These are phyloP conservation scores for Apeira syringaria DNA, from an alignment of 2,888 invertebrate genomes.

Conservation along the genomic window DNA sequence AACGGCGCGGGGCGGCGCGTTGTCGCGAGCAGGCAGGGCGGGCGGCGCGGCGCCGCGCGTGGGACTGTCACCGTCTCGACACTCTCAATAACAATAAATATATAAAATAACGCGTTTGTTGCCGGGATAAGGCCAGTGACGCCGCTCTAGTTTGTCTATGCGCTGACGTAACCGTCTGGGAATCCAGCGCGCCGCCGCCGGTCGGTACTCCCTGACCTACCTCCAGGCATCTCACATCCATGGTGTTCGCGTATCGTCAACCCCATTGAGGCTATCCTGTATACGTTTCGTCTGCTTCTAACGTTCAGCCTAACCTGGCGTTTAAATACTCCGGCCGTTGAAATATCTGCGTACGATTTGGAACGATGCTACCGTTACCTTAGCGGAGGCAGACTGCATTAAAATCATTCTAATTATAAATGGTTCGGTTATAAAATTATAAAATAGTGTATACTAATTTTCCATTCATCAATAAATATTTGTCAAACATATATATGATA, in stretches of 20 bases:
- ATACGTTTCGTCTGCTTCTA: conserved; percentile 16
- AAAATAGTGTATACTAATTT: too few relatives aligned
- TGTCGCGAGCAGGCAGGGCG: conserved; percentile 50
- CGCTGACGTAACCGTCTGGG: conserved; percentile 79
- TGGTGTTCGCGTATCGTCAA: conserved; percentile 29
- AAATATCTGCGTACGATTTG: too few relatives aligned
- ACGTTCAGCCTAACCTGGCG: conserved; percentile 12
- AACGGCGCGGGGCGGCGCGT: conserved; percentile 28
- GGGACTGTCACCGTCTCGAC: conserved; percentile 80
- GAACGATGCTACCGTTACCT: too few relatives aligned
- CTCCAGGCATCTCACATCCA: conserved; percentile 57
- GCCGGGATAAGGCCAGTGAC: conserved; percentile 73
- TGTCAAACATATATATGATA: too few relatives aligned
- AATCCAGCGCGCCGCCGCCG: conserved; percentile 63
- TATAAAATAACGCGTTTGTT: conserved; percentile 74
- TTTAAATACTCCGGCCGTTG: too few relatives aligned
- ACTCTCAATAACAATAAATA: conserved; percentile 79
- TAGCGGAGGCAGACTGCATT: too few relatives aligned
- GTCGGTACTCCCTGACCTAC: conserved; percentile 75
- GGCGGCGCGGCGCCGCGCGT: conserved; percentile 59
- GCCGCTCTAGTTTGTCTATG: conserved; percentile 79
- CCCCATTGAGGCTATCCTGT: conserved; percentile 19
- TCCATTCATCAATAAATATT: too few relatives aligned
- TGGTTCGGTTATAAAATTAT: too few relatives aligned
- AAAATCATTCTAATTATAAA: too few relatives aligned